These are phyloP conservation scores for Periplaneta americana DNA, from an alignment of 1,140 invertebrate species.

Conservation along the genomic window DNA sequence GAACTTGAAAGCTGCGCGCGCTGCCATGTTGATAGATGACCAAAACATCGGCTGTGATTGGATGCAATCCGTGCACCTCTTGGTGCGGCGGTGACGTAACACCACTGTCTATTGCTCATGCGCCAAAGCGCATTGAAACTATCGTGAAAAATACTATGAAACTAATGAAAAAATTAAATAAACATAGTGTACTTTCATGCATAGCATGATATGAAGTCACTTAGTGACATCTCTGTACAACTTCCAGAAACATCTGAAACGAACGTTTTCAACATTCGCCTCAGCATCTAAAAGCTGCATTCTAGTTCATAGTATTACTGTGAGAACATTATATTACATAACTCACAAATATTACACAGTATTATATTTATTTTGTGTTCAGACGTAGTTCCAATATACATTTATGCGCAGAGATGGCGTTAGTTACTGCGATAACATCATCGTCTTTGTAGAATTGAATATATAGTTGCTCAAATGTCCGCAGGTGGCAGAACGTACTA, in stretches of 20 bases:
- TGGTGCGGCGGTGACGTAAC: constrained; percentile 18
- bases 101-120: constrained; percentile 9
- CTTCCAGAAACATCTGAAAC: background rate
- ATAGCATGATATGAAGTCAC: background rate
- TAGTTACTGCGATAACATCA: background rate
- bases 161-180: background rate
- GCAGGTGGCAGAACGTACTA: background rate
- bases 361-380: background rate
- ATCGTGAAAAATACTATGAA: background rate
- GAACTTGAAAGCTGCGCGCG: constrained; percentile 15
- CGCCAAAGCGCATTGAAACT: background rate
- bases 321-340: background rate
- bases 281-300: background rate
- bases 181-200: background rate
- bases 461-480: background rate
- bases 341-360: background rate
- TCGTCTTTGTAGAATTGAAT: background rate
- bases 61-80: constrained; percentile 37
- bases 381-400: background rate
- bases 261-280: background rate
- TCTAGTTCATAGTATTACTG: background rate
- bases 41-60: constrained; percentile 38
- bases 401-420: background rate
- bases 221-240: background rate
- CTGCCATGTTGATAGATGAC: constrained; percentile 26